A percentile compares a stretch with the other conserved stretches of the same genome.
These are phyloP conservation scores for Barypeithes pellucidus DNA, from an alignment of 2,888 invertebrate species.

Conservation along the genomic window DNA sequence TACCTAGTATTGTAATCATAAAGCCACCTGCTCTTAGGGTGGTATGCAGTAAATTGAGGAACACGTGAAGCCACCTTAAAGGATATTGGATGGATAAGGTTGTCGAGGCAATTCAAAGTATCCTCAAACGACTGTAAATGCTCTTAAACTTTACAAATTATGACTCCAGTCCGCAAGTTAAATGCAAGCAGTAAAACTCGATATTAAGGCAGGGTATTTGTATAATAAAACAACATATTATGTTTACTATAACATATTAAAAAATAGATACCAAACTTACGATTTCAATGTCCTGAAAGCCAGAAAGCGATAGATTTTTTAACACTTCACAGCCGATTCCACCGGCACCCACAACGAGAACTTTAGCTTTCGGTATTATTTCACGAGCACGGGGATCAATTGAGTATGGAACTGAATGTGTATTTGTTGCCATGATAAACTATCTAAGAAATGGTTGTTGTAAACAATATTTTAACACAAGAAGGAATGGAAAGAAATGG, in stretches of 20 bases:
- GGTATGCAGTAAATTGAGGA: too few species aligned
- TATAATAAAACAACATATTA: too few species aligned
- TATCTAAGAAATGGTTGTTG: background rate
- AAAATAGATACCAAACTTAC: conserved; percentile 75
- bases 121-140: too few species aligned
- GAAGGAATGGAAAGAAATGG: background rate
- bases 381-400: conserved; percentile 78
- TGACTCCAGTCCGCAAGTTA: too few species aligned
- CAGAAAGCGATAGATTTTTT: conserved; percentile 96
- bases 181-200: too few species aligned
- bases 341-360: conserved; percentile 95
- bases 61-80: too few species aligned
- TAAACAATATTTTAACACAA: background rate
- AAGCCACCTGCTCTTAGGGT: too few species aligned
- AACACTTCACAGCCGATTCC: conserved; percentile 99
- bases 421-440: conserved; percentile 49
- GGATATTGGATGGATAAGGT: too few species aligned
- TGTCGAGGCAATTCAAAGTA: too few species aligned
- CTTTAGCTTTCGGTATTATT: conserved; percentile 80
- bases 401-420: conserved; percentile 78
- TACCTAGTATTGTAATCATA: too few species aligned
- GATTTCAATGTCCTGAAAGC: conserved; percentile 94
- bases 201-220: too few species aligned
- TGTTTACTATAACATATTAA: background rate
- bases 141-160: too few species aligned